Conservation (phyloP, 2,113 vertebrate species). For the Nyctereutes procyonoides region DNA sequence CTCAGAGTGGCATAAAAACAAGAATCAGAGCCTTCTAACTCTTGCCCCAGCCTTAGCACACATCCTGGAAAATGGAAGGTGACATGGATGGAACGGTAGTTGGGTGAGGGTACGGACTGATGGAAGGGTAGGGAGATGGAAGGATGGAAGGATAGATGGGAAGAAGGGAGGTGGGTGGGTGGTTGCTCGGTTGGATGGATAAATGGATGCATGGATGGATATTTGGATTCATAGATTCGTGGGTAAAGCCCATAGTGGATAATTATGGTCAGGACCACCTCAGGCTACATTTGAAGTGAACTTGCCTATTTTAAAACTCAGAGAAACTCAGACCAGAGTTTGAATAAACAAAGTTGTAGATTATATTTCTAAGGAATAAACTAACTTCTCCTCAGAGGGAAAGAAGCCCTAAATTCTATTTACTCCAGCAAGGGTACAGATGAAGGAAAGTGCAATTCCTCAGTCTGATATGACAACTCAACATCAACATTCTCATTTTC, state of each 20-base stretch:
- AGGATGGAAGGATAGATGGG: neutral
- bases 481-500: constrained; percentile 68
- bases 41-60: neutral
- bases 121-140: neutral
- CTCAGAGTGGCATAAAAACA: neutral
- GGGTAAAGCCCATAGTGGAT: constrained; percentile 22
- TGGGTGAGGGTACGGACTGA: too few relatives aligned
- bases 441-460: constrained; percentile 75
- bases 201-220: neutral
- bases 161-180: neutral
- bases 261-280: constrained; percentile 52
- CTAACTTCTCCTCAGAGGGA: constrained; percentile 65
- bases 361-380: constrained; percentile 79
- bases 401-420: constrained; percentile 69
- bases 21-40: neutral
- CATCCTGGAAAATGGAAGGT: neutral
- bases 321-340: constrained; percentile 61
- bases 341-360: constrained; percentile 78
- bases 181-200: neutral
- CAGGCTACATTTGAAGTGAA: constrained; percentile 54
- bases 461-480: constrained; percentile 67
- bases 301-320: constrained; percentile 65
- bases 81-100: too few relatives aligned
- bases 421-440: constrained; percentile 49
- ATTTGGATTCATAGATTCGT: neutral